Evolutionary conservation across 2,113 vertebrate genomes (phyloP).

Genomic region (Etheostoma cragini): DNA sequence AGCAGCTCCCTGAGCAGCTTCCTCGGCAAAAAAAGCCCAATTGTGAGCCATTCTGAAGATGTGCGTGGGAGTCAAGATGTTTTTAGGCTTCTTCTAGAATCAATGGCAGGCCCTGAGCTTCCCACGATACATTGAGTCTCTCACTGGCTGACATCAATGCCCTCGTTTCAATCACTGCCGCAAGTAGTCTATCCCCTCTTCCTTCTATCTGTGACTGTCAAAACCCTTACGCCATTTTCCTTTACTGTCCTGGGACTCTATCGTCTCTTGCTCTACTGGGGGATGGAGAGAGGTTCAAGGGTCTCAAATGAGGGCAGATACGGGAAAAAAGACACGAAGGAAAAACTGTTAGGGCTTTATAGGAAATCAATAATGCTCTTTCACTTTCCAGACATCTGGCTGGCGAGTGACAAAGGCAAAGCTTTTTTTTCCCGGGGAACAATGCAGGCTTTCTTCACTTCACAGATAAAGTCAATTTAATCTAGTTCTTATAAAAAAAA

Average conservation of each 20-base stretch:
- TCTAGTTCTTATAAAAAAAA: slow-evolving; percentile 26
- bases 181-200: slow-evolving; percentile 4
- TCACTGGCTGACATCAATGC: slow-evolving; percentile 32
- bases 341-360: slow-evolving; percentile 43
- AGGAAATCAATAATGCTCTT: slow-evolving; percentile 68
- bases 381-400: slow-evolving; percentile 50
- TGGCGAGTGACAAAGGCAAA: slow-evolving; percentile 19
- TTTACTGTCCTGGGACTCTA: slow-evolving; percentile 39
- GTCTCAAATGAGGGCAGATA: slow-evolving; percentile 28
- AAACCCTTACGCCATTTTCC: slow-evolving; percentile 20
- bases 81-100: slow-evolving; percentile 43
- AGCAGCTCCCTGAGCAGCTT: slow-evolving; percentile 59
- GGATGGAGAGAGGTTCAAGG: slow-evolving; percentile 44
- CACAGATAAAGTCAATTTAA: slow-evolving; percentile 44
- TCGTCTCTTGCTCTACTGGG: slow-evolving; percentile 16
- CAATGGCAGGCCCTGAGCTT: slow-evolving; percentile 47
- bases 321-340: slow-evolving; percentile 8
- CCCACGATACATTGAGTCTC: slow-evolving; percentile 17
- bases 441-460: slow-evolving; percentile 39
- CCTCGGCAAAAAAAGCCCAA: slow-evolving; percentile 68
- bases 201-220: slow-evolving; percentile 24
- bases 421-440: slow-evolving; percentile 7
- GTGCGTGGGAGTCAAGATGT: slow-evolving; percentile 72
- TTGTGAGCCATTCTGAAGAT: slow-evolving; percentile 61
- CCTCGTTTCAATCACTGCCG: slow-evolving; percentile 25